phyloP scores from a whole-genome alignment of 2,113 vertebrate species.

The Chaenogobius annularis region DNA sequence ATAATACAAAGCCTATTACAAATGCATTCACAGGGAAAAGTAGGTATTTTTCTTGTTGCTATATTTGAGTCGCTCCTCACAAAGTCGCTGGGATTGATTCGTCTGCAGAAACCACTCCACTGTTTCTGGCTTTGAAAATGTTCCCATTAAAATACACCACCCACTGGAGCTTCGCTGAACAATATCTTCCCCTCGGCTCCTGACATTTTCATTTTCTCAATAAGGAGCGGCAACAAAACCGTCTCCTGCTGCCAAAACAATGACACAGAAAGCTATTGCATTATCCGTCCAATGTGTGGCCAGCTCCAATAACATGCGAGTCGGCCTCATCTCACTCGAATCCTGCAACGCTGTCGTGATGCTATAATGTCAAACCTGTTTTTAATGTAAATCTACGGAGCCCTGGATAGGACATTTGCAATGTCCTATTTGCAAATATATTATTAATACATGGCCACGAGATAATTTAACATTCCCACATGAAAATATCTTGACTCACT shows the following conservation, averaged over 20 bases:
- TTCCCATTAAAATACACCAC: background rate
- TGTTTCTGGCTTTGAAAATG: conserved; percentile 2
- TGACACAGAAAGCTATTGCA: conserved; percentile 9
- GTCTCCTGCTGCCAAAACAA: conserved; percentile 7
- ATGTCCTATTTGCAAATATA: no score
- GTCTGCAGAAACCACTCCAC: background rate
- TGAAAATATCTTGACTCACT: no score
- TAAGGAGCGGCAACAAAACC: conserved; percentile 9
- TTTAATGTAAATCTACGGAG: background rate
- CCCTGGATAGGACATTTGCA: no score
- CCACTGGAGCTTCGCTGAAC: conserved; percentile 8
- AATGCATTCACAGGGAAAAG: background rate
- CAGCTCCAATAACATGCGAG: background rate
- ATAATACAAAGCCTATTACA: background rate
- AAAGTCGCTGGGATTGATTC: background rate
- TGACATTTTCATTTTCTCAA: conserved; percentile 19
- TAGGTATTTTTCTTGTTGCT: background rate
- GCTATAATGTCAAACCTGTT: background rate
- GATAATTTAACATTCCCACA: no score
- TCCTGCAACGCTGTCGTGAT: background rate
- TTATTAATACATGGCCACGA: no score
- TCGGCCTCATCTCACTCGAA: background rate
- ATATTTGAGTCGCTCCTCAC: background rate
- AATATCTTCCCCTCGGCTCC: conserved; percentile 9
- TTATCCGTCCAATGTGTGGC: background rate